Evolutionary conservation across 1,140 invertebrate species (phyloP).

Genomic region (Trachymyrmex septentrionalis): DNA sequence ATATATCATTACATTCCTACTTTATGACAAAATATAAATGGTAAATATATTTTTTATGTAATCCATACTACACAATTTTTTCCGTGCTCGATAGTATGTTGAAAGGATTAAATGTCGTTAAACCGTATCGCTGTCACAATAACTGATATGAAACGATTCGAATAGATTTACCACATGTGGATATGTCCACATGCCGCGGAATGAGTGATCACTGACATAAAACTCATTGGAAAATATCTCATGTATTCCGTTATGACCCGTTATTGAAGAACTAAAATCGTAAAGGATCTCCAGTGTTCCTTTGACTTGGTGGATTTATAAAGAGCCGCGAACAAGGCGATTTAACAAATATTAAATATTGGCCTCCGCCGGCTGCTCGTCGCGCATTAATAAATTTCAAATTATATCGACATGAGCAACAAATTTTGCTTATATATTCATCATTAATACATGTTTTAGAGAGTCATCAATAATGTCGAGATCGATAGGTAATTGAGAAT

Average conservation of each 20-base stretch:
- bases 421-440: constrained; percentile 32
- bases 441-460: constrained; percentile 23
- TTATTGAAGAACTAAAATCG: constrained; percentile 53
- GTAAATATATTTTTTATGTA: background rate
- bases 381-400: constrained; percentile 46
- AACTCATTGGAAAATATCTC: constrained; percentile 52
- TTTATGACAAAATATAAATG: background rate
- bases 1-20: background rate
- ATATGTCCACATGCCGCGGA: background rate
- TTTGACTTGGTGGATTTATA: constrained; percentile 41
- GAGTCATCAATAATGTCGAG: background rate
- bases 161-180: constrained; percentile 36
- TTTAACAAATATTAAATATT: constrained; percentile 64
- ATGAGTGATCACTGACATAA: constrained; percentile 33
- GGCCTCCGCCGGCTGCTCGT: background rate
- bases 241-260: constrained; percentile 1
- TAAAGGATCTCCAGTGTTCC: constrained; percentile 44
- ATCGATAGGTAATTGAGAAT: background rate
- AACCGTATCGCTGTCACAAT: constrained; percentile 14
- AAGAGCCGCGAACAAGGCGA: background rate
- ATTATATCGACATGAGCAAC: background rate
- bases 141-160: constrained; percentile 28
- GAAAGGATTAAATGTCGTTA: constrained; percentile 8
- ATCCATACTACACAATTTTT: background rate
- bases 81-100: background rate